Conservation (phyloP, 2,797 vertebrate species). For the Poeciliopsis presidionis region DNA sequence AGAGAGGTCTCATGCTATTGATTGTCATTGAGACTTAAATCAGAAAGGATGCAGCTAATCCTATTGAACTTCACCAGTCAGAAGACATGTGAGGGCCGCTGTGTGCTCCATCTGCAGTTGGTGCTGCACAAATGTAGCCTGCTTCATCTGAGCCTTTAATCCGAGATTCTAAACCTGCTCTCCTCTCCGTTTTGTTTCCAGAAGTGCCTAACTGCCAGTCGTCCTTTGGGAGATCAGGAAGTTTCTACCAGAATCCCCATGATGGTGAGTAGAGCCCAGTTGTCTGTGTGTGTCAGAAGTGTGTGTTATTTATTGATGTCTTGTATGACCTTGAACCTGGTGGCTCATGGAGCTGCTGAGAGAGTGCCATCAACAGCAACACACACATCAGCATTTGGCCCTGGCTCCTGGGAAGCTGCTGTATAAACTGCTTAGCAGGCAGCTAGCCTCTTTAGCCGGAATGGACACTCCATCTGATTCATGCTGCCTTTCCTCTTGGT, state of each 20-base stretch:
- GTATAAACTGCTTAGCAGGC: background rate
- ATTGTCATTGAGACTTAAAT: slow-evolving; percentile 75
- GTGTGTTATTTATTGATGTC: background rate
- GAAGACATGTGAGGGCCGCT: slow-evolving; percentile 50
- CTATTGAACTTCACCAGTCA: slow-evolving; percentile 55
- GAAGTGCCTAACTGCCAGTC: slow-evolving; percentile 99
- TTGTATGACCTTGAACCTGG: slow-evolving; percentile 1
- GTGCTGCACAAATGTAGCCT: background rate
- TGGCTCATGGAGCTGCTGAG: slow-evolving; percentile 18
- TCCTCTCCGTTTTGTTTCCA: slow-evolving; percentile 71
- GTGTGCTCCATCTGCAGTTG: slow-evolving; percentile 31
- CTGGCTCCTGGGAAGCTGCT: slow-evolving; percentile 27
- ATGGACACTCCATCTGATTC: background rate
- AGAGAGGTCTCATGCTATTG: slow-evolving; percentile 31
- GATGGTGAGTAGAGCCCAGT: slow-evolving; percentile 85
- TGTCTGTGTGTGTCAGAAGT: background rate
- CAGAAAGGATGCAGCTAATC: slow-evolving; percentile 66
- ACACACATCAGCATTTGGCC: slow-evolving; percentile 7
- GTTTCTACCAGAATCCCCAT: slow-evolving; percentile 89
- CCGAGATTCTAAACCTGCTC: slow-evolving; percentile 40
- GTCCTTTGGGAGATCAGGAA: slow-evolving; percentile 87
- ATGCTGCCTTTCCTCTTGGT: background rate
- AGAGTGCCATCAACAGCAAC: slow-evolving; percentile 20
- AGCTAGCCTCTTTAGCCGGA: background rate
- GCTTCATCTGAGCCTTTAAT: background rate